These are phyloP conservation scores for Brachionus sp. DNA, from an alignment of 1,140 invertebrate genomes.

Conservation along the genomic window DNA sequence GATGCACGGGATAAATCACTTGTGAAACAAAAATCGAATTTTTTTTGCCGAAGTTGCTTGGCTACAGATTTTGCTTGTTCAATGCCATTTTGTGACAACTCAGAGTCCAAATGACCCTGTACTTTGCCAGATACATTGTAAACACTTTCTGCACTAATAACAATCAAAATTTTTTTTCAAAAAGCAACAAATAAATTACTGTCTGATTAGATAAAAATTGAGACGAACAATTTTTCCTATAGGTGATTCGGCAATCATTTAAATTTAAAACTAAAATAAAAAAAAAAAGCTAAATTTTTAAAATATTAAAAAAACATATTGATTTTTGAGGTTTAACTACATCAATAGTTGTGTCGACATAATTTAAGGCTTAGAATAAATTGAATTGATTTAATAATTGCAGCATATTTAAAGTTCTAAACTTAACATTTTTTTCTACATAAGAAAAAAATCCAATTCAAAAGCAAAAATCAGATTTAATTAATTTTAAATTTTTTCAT, in stretches of 20 bases:
- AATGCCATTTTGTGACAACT: background rate
- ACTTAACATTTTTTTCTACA: background rate
- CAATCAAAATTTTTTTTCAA: background rate
- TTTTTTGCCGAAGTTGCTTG: background rate
- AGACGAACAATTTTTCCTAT: background rate
- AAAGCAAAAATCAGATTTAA: background rate
- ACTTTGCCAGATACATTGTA: conserved; percentile 2
- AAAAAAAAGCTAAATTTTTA: background rate
- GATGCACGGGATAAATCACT: background rate
- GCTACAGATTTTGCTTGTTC: background rate
- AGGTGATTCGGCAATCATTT: background rate
- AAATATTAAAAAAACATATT: background rate
- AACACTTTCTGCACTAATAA: conserved; percentile 9
- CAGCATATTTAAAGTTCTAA: background rate
- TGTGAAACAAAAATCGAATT: conserved; percentile 13
- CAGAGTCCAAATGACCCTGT: background rate
- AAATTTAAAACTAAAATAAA: background rate
- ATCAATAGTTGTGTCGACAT: background rate
- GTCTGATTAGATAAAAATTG: conserved; percentile 27
- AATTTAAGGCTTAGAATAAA: background rate
- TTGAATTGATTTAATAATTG: background rate
- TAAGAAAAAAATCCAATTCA: background rate
- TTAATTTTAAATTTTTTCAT: background rate
- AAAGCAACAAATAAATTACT: background rate
- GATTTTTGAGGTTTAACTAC: background rate